Evolutionary conservation across 2,113 vertebrate species (phyloP), one percentile per base, ranked within the genome.

Genomic region (Thunnus thynnus): DNA sequence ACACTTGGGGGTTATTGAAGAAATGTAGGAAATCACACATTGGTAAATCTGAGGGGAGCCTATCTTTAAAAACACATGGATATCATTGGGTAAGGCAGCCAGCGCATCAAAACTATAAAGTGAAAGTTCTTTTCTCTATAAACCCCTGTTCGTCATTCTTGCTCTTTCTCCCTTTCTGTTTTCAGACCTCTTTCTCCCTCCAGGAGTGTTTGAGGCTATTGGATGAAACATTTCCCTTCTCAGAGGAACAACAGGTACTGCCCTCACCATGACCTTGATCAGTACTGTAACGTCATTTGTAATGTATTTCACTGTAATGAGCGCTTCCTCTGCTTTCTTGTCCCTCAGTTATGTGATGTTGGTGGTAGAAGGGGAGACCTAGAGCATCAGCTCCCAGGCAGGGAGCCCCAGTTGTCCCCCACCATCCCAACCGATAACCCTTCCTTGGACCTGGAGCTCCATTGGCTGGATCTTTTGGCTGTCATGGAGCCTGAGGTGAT

Each of bases 381-480:
- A 41, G 94, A 94, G 51, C 14, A 22, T 41, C 73, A 75, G 4
- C 17, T 77, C 25, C 22, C 80, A 48, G 89, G 76, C 72, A 93
- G 69, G 82, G 87, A 73, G 22, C 52, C 92, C 64, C 90, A 95
- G 16, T 87, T 95, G 71, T 92, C 96, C n/a, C 93, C 96, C 16
- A 88, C 95, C 25, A 87, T 96, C 51, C 63, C 94, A 0, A 93
- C 94, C 55, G 83, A 92, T 1, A 95, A 95, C 83, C 87, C 95
- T 0, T 88, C 96, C 22, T 92, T 96, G 67, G 97, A 97, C 54
- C 91, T 98, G 93, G 98, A 99, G 89, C 96, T 97, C 80, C 96
- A 97, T 84, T 99, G 98, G 98, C 96, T 97, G 93, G 97, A 99
- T 89, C 95, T 99, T 80, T 93, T 99, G 93, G 95, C 96, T 61